These are phyloP conservation scores for Botrylloides violaceus DNA, from an alignment of 23 tunicate species.

Conservation along the genomic window DNA sequence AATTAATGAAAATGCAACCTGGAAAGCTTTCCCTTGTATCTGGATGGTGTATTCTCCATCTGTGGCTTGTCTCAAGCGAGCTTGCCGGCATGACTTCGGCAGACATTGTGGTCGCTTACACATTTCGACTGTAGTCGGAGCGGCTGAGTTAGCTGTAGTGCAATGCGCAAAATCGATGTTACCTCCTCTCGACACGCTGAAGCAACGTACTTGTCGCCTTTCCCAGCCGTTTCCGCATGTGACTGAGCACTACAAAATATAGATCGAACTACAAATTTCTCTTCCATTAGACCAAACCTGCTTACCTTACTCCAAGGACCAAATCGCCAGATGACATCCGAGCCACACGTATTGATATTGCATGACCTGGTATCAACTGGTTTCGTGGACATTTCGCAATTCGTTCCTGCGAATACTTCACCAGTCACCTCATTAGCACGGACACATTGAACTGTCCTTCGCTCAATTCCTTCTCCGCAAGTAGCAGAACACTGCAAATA, in stretches of 20 bases:
- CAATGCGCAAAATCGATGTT: constrained; percentile 41
- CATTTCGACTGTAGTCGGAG: constrained; percentile 37
- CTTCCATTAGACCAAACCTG: too few relatives aligned
- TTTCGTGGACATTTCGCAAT: constrained; percentile 29
- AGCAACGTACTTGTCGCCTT: constrained; percentile 65
- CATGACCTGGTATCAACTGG: constrained; percentile 63
- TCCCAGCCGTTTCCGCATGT: constrained; percentile 62
- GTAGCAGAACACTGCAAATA: constrained; percentile 74
- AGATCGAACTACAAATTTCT: not conserved
- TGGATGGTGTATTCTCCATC: constrained; percentile 74
- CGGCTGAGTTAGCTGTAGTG: constrained; percentile 34
- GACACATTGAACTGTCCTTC: constrained; percentile 49
- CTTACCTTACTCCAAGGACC: constrained; percentile 78
- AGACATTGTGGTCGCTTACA: constrained; percentile 50
- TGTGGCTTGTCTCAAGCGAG: constrained; percentile 10
- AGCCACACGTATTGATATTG: constrained; percentile 52
- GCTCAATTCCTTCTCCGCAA: constrained; percentile 75
- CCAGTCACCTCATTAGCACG: constrained; percentile 51
- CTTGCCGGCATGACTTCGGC: constrained; percentile 62
- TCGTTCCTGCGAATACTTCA: constrained; percentile 17
- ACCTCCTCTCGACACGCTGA: constrained; percentile 35
- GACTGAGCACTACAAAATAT: constrained; percentile 56
- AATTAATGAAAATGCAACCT: constrained; percentile 29
- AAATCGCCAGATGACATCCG: constrained; percentile 50
- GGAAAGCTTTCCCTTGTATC: constrained; percentile 31